Base-by-base conservation (phyloP, 2,888 invertebrate genomes). In the Dryadula phaetusa region DNA sequence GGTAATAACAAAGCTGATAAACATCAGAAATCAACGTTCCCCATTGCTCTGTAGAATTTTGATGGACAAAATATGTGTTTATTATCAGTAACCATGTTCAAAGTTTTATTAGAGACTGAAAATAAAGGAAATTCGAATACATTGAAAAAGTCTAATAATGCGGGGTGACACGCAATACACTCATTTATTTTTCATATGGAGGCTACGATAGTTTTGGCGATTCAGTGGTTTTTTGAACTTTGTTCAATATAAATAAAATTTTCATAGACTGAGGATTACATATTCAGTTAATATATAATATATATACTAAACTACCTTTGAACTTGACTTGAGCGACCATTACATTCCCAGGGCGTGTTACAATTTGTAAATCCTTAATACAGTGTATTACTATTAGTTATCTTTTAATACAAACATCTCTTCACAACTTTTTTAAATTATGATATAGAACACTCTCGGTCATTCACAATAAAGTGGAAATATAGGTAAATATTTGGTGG, bases 91-190 rank as follows among this genome's bases (percentile, higher is more conserved):
- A 28, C 1, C n/a, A 0, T 25, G 28, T 28, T 44, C 14, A 60
- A n/a, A 60, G 18, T 37, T 47, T 47, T 37, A 37, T 22, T 47
- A 25, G 18, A 42, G 14, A 16, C 18, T n/a, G 16, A 58, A 44
- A 54, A 44, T 52, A 28, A 60, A 16, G 18, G 25, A 40, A 58
- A 40, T 49, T 64, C 47, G 20, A 46, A 47, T 58, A 40, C 47
- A n/a, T 14, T 18, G 14, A 40, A 28, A 44, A 44, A 32, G 14
- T 18, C 12, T 14, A 46, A 40, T 49, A 52, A 65, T 14, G 25
- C 37, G 37, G 37, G 16, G 5, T 42, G 60, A 58, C 70, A 70
- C 68, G 70, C 70, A 53, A 68, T 42, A 28, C 3, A 20, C 34
- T 61, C 32, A 63, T 68, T 70, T 64, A 47, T 67, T 20, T 25